Conservation (phyloP, 2,797 vertebrate species). For the Gallirallus australis region DNA sequence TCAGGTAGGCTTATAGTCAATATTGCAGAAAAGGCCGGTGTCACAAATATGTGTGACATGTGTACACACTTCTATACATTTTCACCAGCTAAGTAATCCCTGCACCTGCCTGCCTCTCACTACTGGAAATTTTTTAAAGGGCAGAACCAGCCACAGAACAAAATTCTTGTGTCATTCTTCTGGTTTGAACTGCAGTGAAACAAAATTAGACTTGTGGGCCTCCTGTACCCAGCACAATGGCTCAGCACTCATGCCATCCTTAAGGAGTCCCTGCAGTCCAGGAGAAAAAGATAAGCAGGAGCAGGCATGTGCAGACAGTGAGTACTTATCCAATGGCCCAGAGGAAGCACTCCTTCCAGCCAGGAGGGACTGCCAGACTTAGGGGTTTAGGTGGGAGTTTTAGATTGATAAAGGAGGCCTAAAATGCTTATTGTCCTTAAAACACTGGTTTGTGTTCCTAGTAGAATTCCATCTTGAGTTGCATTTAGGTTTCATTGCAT, state of each 20-base stretch:
- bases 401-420: neutral
- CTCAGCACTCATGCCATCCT: neutral
- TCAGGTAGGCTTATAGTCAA: neutral
- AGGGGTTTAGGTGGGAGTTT: neutral
- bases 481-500: neutral
- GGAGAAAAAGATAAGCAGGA: neutral
- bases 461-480: neutral
- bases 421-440: neutral
- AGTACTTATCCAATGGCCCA: neutral
- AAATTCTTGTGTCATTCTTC: neutral
- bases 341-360: neutral
- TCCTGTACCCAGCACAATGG: neutral
- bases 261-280: neutral
- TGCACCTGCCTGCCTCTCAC: neutral
- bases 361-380: neutral
- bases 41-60: neutral
- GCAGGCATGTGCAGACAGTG: neutral
- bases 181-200: neutral
- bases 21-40: neutral
- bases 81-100: neutral
- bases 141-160: neutral
- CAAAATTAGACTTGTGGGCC: neutral
- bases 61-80: neutral
- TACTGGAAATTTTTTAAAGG: neutral
- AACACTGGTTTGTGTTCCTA: neutral